These are phyloP conservation scores for Drosophila bocqueti DNA, from an alignment of 1,140 invertebrate genomes.

Conservation along the genomic window DNA sequence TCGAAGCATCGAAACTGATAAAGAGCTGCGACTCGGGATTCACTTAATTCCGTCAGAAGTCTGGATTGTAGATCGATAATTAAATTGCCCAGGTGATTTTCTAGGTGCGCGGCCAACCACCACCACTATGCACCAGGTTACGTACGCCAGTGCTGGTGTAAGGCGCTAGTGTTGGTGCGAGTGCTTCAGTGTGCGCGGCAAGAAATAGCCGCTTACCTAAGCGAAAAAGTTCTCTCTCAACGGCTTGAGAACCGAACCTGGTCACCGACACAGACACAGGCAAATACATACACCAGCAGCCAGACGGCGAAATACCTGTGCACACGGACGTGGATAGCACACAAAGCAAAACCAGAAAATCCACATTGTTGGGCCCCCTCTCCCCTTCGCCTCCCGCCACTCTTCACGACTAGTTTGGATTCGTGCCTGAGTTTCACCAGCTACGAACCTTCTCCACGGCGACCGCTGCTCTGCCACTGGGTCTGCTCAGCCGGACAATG, in stretches of 20 bases:
- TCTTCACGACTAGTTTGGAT: conserved; percentile 20
- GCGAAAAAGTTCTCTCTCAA: conserved; percentile 73
- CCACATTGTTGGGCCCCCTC: conserved; percentile 65
- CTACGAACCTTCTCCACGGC: conserved; percentile 8
- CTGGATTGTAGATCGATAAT: neutral
- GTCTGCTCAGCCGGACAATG: conserved; percentile 45
- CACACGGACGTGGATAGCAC: conserved; percentile 60
- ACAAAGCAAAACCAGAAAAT: conserved; percentile 84
- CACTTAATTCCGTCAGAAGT: conserved; percentile 1
- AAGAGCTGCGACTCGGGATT: neutral
- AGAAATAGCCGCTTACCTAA: conserved; percentile 79
- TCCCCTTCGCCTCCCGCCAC: neutral
- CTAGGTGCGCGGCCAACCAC: conserved; percentile 10
- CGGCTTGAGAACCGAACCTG: conserved; percentile 64
- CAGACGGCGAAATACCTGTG: conserved; percentile 24
- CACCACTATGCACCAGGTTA: conserved; percentile 51
- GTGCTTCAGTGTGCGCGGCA: conserved; percentile 49
- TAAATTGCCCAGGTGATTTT: conserved; percentile 13
- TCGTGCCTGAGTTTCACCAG: conserved; percentile 32
- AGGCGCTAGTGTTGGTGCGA: conserved; percentile 34
- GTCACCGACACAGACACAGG: conserved; percentile 36
- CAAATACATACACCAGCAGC: conserved; percentile 20
- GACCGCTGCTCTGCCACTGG: conserved; percentile 5
- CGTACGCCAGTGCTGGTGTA: conserved; percentile 44
- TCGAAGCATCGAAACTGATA: neutral